phyloP scores from a whole-genome alignment of 2,888 invertebrate genomes.

The Holacanthella duospinosa region DNA sequence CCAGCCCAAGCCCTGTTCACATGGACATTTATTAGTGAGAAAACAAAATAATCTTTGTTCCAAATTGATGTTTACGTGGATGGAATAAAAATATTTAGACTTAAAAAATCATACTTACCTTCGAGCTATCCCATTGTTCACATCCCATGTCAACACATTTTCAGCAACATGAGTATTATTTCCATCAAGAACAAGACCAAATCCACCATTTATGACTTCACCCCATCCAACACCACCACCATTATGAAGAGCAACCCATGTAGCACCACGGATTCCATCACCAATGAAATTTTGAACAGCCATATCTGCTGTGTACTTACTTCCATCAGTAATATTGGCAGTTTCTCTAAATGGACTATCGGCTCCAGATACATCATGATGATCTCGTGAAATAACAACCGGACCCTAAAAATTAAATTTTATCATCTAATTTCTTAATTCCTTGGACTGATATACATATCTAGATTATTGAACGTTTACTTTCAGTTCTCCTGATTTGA shows the following conservation, averaged over 20 bases:
- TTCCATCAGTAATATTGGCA: slow-evolving; percentile 53
- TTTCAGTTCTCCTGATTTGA: slow-evolving; percentile 43
- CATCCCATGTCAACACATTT: slow-evolving; percentile 51
- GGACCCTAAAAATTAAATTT: too few relatives aligned
- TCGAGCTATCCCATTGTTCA: slow-evolving; percentile 49
- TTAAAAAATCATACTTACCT: too few relatives aligned
- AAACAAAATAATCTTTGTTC: too few relatives aligned
- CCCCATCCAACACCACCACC: slow-evolving; percentile 49
- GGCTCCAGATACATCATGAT: slow-evolving; percentile 54
- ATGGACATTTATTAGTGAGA: too few relatives aligned
- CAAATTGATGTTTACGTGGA: too few relatives aligned
- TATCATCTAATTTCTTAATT: too few relatives aligned
- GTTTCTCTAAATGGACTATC: slow-evolving; percentile 54
- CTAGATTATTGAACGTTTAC: too few relatives aligned
- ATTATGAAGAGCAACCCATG: slow-evolving; percentile 52
- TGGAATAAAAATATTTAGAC: too few relatives aligned
- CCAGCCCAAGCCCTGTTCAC: slow-evolving; percentile 49
- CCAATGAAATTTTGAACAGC: slow-evolving; percentile 53
- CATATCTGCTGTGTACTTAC: slow-evolving; percentile 52
- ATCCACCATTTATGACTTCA: slow-evolving; percentile 55
- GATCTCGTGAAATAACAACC: slow-evolving; percentile 52
- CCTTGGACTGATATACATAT: too few relatives aligned
- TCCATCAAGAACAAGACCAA: slow-evolving; percentile 53
- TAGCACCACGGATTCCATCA: slow-evolving; percentile 51
- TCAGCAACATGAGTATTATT: slow-evolving; percentile 44